phyloP scores from a whole-genome alignment of 2,113 vertebrate species.

The Hippocampus abdominalis region DNA sequence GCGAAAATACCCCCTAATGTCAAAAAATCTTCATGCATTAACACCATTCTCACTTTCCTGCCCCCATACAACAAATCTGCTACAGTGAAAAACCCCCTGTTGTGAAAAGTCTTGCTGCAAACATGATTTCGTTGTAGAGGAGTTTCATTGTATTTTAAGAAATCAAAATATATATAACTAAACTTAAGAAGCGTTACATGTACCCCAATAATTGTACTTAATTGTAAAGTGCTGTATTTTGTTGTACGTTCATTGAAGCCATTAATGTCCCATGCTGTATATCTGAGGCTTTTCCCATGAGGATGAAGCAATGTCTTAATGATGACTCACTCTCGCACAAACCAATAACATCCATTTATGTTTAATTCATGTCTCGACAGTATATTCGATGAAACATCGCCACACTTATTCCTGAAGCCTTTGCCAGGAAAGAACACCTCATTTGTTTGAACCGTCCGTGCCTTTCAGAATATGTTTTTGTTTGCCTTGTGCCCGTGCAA shows the following conservation, averaged over 20 bases:
- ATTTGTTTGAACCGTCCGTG: neutral
- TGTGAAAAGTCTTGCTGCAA: too few relatives aligned
- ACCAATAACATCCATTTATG: neutral
- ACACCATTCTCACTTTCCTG: too few relatives aligned
- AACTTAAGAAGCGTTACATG: too few relatives aligned
- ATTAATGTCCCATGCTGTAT: neutral
- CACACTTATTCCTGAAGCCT: neutral
- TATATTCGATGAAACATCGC: neutral
- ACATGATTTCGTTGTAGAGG: too few relatives aligned
- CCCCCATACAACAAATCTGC: too few relatives aligned
- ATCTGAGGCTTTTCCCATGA: neutral
- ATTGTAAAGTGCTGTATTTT: neutral
- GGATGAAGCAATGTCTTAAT: neutral
- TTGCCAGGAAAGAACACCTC: neutral
- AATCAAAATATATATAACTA: too few relatives aligned
- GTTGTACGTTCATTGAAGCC: neutral
- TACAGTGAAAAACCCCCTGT: too few relatives aligned
- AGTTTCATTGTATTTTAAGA: too few relatives aligned
- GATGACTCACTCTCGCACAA: neutral
- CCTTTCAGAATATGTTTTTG: constrained; percentile 1
- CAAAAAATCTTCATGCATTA: too few relatives aligned
- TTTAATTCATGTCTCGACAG: neutral
- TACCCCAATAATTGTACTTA: neutral
- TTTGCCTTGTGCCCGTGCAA: constrained; percentile 1
- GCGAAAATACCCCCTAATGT: too few relatives aligned